phyloP scores from a whole-genome alignment of 2,113 vertebrate species.

The Patagioenas fasciata region DNA sequence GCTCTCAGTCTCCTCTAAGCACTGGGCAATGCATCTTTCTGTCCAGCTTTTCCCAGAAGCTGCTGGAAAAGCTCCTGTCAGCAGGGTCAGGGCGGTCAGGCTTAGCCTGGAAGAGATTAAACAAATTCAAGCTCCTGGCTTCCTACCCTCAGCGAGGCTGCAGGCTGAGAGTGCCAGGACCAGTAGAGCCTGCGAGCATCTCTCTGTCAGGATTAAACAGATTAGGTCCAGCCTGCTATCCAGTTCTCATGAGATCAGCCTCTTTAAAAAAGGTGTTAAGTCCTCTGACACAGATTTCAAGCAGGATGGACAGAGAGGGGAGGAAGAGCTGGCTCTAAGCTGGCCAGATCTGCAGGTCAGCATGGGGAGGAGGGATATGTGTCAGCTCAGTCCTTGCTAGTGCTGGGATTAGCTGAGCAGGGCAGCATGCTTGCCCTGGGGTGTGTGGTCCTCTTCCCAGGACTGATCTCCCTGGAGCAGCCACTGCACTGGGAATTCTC shows the following conservation, averaged over 20 bases:
- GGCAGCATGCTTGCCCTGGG: background rate
- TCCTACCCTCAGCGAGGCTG: background rate
- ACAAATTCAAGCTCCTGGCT: constrained; percentile 12
- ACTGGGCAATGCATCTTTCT: background rate
- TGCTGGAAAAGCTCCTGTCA: constrained; percentile 28
- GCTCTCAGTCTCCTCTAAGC: background rate
- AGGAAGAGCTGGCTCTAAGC: background rate
- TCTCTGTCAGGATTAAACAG: constrained; percentile 61
- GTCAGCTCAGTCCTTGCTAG: background rate
- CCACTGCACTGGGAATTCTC: too few species aligned
- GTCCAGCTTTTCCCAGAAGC: background rate
- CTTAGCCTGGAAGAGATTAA: constrained; percentile 19
- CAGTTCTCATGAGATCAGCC: constrained; percentile 71
- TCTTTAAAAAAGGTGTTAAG: constrained; percentile 55
- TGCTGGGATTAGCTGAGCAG: background rate
- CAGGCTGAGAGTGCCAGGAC: rapidly evolving
- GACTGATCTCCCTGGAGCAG: too few species aligned
- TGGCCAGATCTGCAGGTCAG: constrained; percentile 57
- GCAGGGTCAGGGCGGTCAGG: constrained; percentile 30
- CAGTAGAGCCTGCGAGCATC: background rate
- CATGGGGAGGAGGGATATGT: background rate
- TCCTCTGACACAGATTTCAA: constrained; percentile 1
- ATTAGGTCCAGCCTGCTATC: constrained; percentile 57
- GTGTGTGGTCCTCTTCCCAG: too few species aligned
- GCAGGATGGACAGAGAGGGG: background rate